Conservation (phyloP, 1,140 invertebrate genomes). For the Aphis craccivora region DNA sequence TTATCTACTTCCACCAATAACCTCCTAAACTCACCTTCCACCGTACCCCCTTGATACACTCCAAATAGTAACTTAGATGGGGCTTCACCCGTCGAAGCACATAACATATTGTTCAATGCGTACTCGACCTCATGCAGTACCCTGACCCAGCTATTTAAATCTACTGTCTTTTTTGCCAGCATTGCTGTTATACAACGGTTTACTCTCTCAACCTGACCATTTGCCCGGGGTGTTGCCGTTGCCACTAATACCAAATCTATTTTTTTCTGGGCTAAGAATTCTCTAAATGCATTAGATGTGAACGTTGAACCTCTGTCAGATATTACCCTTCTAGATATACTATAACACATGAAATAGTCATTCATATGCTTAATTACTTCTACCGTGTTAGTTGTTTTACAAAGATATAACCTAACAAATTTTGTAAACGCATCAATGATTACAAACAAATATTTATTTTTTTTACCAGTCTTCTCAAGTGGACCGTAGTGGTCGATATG, state of each 20-base stretch:
- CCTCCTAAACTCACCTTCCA: conserved; percentile 32
- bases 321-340: conserved; percentile 55
- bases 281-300: conserved; percentile 58
- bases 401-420: conserved; percentile 59
- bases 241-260: conserved; percentile 1
- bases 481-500: conserved; percentile 33
- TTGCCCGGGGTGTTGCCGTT: not conserved
- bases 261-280: conserved; percentile 55
- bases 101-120: conserved; percentile 59
- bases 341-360: conserved; percentile 58
- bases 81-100: conserved; percentile 56
- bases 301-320: conserved; percentile 60
- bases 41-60: conserved; percentile 28
- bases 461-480: not conserved
- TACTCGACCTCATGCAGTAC: conserved; percentile 57
- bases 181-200: not conserved
- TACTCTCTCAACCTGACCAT: conserved; percentile 17
- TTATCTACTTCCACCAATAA: not conserved
- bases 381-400: conserved; percentile 58
- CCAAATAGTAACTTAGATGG: conserved; percentile 60
- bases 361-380: conserved; percentile 57
- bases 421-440: conserved; percentile 62
- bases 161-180: not conserved
- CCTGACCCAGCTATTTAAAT: conserved; percentile 53
- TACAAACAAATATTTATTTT: conserved; percentile 61